A percentile compares a stretch with the other conserved stretches of the same genome.
These are phyloP conservation scores for Andrena bicolor DNA, from an alignment of 2,888 invertebrate species.

Conservation along the genomic window DNA sequence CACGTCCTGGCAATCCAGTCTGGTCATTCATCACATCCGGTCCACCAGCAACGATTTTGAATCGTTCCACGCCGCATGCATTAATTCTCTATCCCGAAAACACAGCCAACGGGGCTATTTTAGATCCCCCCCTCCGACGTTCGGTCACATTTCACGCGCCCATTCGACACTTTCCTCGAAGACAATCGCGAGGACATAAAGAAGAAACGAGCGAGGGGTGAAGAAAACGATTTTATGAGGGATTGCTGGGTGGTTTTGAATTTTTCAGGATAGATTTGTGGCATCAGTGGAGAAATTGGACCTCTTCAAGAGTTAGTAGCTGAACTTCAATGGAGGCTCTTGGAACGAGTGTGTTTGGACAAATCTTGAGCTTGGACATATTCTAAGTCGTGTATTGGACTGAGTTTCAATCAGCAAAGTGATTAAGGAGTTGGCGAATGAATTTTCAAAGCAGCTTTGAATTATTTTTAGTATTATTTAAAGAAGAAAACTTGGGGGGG, in stretches of 20 bases:
- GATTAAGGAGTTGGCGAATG: neutral
- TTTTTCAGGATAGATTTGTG: neutral
- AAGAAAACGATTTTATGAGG: neutral
- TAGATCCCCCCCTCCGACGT: conserved; percentile 21
- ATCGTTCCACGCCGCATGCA: conserved; percentile 31
- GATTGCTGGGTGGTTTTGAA: neutral
- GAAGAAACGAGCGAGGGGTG: neutral
- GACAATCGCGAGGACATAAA: neutral
- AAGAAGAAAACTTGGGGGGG: neutral
- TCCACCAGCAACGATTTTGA: conserved; percentile 22
- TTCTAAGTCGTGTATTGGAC: too few species aligned
- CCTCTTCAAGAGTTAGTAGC: too few species aligned
- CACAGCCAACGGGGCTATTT: conserved; percentile 5
- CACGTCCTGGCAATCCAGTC: conserved; percentile 70
- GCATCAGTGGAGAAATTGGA: too few species aligned
- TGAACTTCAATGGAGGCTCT: too few species aligned
- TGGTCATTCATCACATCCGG: conserved; percentile 70
- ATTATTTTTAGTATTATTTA: neutral
- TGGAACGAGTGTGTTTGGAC: too few species aligned
- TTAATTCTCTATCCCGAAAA: conserved; percentile 45
- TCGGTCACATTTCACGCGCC: neutral
- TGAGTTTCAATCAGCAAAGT: neutral
- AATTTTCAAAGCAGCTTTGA: neutral
- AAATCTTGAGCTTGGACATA: too few species aligned
- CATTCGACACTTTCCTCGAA: conserved; percentile 11